These are phyloP conservation scores for Temnopleurus reevesii DNA, from an alignment of 53 echinoderm and acorn worm genomes.

Conservation along the genomic window DNA sequence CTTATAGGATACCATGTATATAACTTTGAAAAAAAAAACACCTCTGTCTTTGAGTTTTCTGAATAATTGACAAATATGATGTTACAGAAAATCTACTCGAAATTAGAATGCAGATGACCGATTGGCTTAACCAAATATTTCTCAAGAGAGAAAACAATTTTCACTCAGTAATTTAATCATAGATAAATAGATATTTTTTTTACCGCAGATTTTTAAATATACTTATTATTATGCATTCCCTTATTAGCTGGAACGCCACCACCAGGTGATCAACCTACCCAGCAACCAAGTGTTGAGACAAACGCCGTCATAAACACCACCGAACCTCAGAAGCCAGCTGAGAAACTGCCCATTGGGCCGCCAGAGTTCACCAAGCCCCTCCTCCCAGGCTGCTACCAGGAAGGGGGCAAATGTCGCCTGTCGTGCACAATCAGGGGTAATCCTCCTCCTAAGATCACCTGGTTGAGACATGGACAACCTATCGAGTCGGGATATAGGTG, in stretches of 20 bases:
- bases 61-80: no score
- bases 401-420: slow-evolving; percentile 77
- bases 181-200: no score
- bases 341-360: slow-evolving; percentile 52
- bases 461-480: slow-evolving; percentile 80
- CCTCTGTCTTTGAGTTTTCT: no score
- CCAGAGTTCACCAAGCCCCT: slow-evolving; percentile 75
- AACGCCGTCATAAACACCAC: slow-evolving; percentile 45
- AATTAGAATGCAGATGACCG: no score
- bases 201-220: no score
- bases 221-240: no score
- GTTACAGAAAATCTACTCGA: no score
- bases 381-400: slow-evolving; percentile 74
- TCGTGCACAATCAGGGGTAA: slow-evolving; percentile 73
- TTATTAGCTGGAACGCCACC: slow-evolving; percentile 51
- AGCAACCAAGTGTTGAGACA: not conserved
- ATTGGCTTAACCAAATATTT: no score
- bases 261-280: slow-evolving; percentile 14
- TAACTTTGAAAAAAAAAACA: no score
- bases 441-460: slow-evolving; percentile 82
- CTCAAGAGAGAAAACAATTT: no score
- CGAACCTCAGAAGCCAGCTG: slow-evolving; percentile 25
- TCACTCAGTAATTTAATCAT: no score
- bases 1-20: no score
- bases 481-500: slow-evolving; percentile 83